Evolutionary conservation across 1,140 invertebrate species (phyloP), one percentile per base, ranked within the genome.

Genomic region (Spodoptera litura): DNA sequence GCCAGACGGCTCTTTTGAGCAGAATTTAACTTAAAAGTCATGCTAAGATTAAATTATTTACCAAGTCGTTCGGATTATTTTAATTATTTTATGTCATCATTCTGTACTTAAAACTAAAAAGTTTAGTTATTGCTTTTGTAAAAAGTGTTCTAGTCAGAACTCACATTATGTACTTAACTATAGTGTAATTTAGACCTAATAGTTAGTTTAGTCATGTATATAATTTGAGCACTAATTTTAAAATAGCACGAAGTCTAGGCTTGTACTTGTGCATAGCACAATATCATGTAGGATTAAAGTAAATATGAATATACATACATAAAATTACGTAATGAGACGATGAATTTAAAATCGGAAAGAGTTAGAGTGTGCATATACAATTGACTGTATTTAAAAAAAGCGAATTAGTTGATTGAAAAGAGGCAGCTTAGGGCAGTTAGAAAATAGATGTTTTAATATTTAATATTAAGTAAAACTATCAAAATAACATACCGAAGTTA

Each of bases 331-430:
- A 20, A 56, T 56, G 20, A 10, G 15, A 49, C 1, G 38, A 64
- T 64, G 61, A 64, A 64, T 64, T 64, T 64, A 64, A 64, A 20
- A 64, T 20, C 35, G 4, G 20, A 64, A 64, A 38, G 38, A 6
- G n/a, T 62, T n/a, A 27, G 55, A 38, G 0, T 6, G 38, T 8
- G 38, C 38, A 6, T 44, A 10, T 44, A 8, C 3, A 44, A 44
- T 8, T 44, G 38, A 44, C 38, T 44, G 38, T 44, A 8, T 44
- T 44, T 6, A 44, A 5, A 38, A 8, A 2, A 4, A 10, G 38
- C 6, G 4, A 44, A 44, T 44, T 44, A 44, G 38, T 44, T 8
- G 6, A 44, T 6, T 44, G 38, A 44, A 44, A 0, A 44, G 8
- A 8, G 38, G 38, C 38, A 38, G 35, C 38, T 44, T 44, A 44